Conservation (phyloP, 2,113 vertebrate genomes). For the Caranx melampygus region DNA sequence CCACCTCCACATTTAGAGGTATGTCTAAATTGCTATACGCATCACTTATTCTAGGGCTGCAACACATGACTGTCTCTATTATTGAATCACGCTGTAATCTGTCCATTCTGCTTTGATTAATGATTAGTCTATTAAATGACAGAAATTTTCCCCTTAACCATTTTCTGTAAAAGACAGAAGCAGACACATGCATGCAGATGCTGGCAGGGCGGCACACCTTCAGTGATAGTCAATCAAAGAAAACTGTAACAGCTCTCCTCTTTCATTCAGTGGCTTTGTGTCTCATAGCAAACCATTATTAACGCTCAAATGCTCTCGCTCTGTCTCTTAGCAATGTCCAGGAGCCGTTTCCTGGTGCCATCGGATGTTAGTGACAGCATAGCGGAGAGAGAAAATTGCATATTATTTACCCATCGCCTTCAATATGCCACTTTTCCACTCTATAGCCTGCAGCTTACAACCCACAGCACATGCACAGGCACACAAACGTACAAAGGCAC, state of each 20-base stretch:
- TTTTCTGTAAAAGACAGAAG: constrained; percentile 8
- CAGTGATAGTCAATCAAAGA: constrained; percentile 32
- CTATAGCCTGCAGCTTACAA: constrained; percentile 71
- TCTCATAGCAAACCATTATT: constrained; percentile 63
- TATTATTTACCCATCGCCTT: constrained; percentile 78
- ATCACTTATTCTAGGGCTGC: background rate
- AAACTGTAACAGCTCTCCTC: constrained; percentile 36
- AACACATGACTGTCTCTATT: background rate
- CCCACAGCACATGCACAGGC: constrained; percentile 56
- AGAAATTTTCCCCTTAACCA: background rate
- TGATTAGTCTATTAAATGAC: background rate
- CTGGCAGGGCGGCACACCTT: constrained; percentile 16
- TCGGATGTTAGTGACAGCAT: constrained; percentile 72
- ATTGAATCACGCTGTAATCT: background rate
- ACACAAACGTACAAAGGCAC: constrained; percentile 34
- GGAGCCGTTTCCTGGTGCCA: constrained; percentile 52
- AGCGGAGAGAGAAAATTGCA: constrained; percentile 73
- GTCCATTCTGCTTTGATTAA: background rate
- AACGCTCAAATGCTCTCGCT: constrained; percentile 56
- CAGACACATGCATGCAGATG: background rate
- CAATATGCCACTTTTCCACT: constrained; percentile 80
- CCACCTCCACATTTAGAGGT: background rate
- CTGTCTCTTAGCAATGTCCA: constrained; percentile 62
- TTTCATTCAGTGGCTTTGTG: constrained; percentile 29
- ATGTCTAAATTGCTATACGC: background rate